Percentiles rank a stretch among this genome's conserved stretches.
Evolutionary conservation across 2,113 vertebrate species (phyloP).

Genomic region (Hippocampus abdominalis): DNA sequence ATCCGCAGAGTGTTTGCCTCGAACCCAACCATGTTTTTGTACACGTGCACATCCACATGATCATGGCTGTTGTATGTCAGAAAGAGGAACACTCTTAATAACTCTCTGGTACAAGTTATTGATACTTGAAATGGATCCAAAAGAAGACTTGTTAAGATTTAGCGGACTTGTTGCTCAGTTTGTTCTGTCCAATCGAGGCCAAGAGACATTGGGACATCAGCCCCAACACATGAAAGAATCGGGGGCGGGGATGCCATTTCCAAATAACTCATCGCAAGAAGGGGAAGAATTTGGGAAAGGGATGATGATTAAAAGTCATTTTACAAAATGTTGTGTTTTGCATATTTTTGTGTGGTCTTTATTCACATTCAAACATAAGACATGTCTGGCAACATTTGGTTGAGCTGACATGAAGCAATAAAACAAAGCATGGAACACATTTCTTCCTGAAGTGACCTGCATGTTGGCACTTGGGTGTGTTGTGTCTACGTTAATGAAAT

Average conservation of each 20-base stretch:
- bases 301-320: constrained; percentile 72
- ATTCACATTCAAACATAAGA: background rate
- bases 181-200: constrained; percentile 40
- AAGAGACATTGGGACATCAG: constrained; percentile 59
- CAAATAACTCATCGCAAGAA: constrained; percentile 64
- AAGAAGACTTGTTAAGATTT: constrained; percentile 18
- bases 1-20: background rate
- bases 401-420: constrained; percentile 25
- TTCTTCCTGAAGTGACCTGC: constrained; percentile 10
- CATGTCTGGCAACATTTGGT: constrained; percentile 33
- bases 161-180: constrained; percentile 31
- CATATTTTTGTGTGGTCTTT: constrained; percentile 19
- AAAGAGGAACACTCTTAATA: background rate
- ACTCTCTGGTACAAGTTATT: constrained; percentile 43
- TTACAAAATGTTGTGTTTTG: constrained; percentile 66
- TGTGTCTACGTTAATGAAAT: background rate
- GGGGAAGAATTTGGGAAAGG: constrained; percentile 45
- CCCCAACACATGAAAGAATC: constrained; percentile 36
- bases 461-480: constrained; percentile 32
- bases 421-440: constrained; percentile 6
- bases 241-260: constrained; percentile 53
- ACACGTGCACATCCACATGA: background rate
- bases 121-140: constrained; percentile 29
- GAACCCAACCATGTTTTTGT: background rate
- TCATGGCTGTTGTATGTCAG: background rate